Evolutionary conservation across 2,888 invertebrate genomes (phyloP), one percentile per base, ranked within the genome.

Genomic region (Hololepta plana): DNA sequence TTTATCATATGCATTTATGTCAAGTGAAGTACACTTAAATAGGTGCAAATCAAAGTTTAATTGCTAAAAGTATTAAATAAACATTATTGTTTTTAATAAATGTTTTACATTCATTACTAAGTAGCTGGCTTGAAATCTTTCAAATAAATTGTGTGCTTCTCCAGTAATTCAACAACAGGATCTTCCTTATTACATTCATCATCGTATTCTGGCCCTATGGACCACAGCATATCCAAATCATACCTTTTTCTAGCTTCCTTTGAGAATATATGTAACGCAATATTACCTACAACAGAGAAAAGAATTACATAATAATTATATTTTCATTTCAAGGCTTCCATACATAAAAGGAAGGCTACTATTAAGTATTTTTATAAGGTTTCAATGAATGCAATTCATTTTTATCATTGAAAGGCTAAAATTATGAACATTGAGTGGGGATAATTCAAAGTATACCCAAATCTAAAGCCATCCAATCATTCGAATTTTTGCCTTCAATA

Each of bases 171-270:
- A 2, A 63, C 53, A 13, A 72, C 51, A 25, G 68, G 62, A 55
- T 68, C 67, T 23, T 57, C 45, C 43, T 65, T 65, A 38, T 70
- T 68, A 14, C 53, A 63, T 45, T 73, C 62, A 21, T 67, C 64
- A 52, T 91, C 91, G 60, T 64, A 82, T 43, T 81, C 64, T 0
- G 71, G 55, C 2, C 93, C 93, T 10, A 90, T 69, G 19, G 81
- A 64, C 95, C 93, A 95, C 16, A 95, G 55, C 1, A 77, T 76
- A 53, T 95, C 95, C 35, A 95, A 60, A 53, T 93, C 90, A 51
- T 88, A 91, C 4, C 59, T 45, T 35, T 60, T 53, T 38, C 95
- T 61, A 2, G 68, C 62, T 37, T 69, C 60, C 7, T 62, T 60
- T 15, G 75, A 70, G 53, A 93, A 85, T 37, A 95, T 67, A 45